Conservation (phyloP, 2,113 vertebrate species). For the Crocuta crocuta region DNA sequence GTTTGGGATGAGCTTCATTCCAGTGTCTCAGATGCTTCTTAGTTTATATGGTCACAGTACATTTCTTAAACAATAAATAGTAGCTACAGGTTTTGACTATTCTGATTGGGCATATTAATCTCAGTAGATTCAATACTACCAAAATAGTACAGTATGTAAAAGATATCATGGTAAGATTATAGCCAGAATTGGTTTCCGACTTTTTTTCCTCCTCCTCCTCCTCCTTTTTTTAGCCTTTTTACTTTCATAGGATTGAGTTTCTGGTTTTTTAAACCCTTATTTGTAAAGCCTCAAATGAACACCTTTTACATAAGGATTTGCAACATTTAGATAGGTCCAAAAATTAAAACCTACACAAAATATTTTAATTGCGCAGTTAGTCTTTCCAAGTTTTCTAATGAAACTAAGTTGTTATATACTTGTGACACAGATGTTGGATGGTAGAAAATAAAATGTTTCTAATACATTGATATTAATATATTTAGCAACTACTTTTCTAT, state of each 20-base stretch:
- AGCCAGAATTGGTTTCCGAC: conserved; percentile 14
- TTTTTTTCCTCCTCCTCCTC: not conserved
- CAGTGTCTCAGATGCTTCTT: not conserved
- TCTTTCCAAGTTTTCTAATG: conserved; percentile 29
- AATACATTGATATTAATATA: not conserved
- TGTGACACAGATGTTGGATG: not conserved
- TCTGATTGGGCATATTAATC: not conserved
- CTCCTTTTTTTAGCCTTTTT: conserved; percentile 29
- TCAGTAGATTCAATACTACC: not conserved
- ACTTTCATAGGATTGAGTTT: conserved; percentile 6
- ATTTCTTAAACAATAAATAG: not conserved
- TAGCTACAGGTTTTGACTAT: not conserved
- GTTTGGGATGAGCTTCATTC: not conserved
- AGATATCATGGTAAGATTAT: not conserved
- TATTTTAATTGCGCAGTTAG: conserved; percentile 45
- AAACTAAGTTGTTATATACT: not conserved
- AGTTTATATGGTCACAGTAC: not conserved
- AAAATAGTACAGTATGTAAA: conserved; percentile 1
- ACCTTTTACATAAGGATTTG: conserved; percentile 38
- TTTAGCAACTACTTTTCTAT: conserved; percentile 3
- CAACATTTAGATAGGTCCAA: not conserved
- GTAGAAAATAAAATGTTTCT: conserved; percentile 31
- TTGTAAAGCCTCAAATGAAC: conserved; percentile 9
- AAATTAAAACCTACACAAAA: not conserved
- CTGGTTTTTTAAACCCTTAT: not conserved